Evolutionary conservation across 2,888 invertebrate genomes (phyloP), one percentile per base, ranked within the genome.

Genomic region (Limnephilus auricula): DNA sequence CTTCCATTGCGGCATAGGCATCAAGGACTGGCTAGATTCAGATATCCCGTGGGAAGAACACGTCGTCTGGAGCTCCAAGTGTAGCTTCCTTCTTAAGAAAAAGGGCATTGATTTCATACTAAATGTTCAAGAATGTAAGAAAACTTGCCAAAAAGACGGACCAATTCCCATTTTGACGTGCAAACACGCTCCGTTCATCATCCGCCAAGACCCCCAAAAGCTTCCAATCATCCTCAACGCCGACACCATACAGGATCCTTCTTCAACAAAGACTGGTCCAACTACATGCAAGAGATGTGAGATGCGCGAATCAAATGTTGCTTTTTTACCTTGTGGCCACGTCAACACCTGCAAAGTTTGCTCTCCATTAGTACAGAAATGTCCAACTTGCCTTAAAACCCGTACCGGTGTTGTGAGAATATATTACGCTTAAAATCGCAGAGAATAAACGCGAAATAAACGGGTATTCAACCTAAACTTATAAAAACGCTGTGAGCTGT

Each of bases 1-100:
- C 94, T 99, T 98, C 95, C 98, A 98, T 94, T 99, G 99, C 94
- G 99, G 98, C 93, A 99, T 99, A 85, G 99, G 99, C 0, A 96
- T 99, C 6, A 98, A 98, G 94, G 98, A 99, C 94, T 99, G 99
- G 99, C 98, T 98, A 94, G 97, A 97, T 83, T 96, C 97, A 92
- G 99, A 99, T 94, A 97, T 98, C 93, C 99, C 99, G 0, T 99
- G 99, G 99, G 97, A 98, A 93, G 99, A 99, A 94, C 99, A 99
- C 95, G 99, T 99, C 0, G 96, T 97, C 65, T 99, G 99, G 99
- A 98, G 98, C 94, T 97, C 97, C 25, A 97, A 97, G 91, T 99
- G 99, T 94, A 97, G 97, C 32, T 99, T 97, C 95, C 50, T 84
- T 18, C 15, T n/a, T n/a, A n/a, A 15, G 5, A n/a, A 40, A 25